These are phyloP conservation scores for Rhegmatorhina hoffmannsi DNA, from an alignment of 2,113 vertebrate species.

Conservation along the genomic window DNA sequence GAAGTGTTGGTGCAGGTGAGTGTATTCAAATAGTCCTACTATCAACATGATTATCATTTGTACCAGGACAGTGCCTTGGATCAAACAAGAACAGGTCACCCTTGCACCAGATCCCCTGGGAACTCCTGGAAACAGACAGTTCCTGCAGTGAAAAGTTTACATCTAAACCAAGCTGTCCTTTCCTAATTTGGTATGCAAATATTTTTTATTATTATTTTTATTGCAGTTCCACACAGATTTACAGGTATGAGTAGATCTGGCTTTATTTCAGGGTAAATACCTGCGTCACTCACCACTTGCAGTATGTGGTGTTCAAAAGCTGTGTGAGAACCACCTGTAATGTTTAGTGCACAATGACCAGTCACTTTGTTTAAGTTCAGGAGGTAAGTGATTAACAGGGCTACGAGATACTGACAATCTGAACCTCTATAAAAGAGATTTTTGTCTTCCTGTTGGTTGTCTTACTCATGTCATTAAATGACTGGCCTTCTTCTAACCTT, in stretches of 20 bases:
- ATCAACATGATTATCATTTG: not conserved
- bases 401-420: not conserved
- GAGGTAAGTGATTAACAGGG: not conserved
- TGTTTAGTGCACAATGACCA: not conserved
- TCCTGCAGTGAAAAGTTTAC: not conserved
- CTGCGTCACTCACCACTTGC: not conserved
- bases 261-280: not conserved
- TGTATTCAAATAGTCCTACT: not conserved
- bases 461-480: not conserved
- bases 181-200: not conserved
- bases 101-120: not conserved
- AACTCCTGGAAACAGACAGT: conserved; percentile 10
- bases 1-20: not conserved
- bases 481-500: not conserved
- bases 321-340: not conserved
- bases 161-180: not conserved
- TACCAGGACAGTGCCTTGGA: not conserved
- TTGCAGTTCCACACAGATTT: not conserved
- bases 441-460: conserved; percentile 28
- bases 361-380: not conserved
- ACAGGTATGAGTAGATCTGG: not conserved
- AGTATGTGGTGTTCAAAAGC: not conserved
- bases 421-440: conserved; percentile 14
- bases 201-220: not conserved
- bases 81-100: conserved; percentile 8